Conservation (phyloP, 2,888 invertebrate genomes). For the Synanthedon vespiformis region DNA sequence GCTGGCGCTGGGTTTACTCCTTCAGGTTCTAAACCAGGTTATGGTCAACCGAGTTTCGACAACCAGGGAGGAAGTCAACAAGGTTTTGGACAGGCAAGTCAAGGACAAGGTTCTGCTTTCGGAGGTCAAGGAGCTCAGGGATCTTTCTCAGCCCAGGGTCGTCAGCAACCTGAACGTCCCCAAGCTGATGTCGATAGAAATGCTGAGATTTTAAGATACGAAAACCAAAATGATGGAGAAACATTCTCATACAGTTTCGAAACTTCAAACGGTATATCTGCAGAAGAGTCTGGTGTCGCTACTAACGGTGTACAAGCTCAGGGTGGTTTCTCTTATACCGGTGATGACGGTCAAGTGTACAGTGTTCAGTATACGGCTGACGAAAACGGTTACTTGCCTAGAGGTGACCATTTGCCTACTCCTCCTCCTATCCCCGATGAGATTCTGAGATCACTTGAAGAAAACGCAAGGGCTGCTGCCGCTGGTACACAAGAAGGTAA, state of each 20-base stretch:
- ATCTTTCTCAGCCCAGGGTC: constrained; percentile 13
- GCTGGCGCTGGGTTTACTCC: not conserved
- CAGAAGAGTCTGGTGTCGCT: constrained; percentile 56
- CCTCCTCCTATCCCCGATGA: constrained; percentile 59
- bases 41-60: constrained; percentile 4
- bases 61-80: constrained; percentile 3
- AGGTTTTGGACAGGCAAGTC: constrained; percentile 5
- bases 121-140: constrained; percentile 10
- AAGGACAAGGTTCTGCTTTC: constrained; percentile 4
- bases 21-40: constrained; percentile 3
- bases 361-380: constrained; percentile 57
- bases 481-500: constrained; percentile 60
- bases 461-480: constrained; percentile 54
- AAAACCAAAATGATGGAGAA: constrained; percentile 53
- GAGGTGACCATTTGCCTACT: constrained; percentile 56
- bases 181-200: constrained; percentile 45
- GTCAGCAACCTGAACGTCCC: constrained; percentile 36
- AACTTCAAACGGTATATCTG: constrained; percentile 58
- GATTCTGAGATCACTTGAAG: constrained; percentile 52
- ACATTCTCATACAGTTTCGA: constrained; percentile 52
- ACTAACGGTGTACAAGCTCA: constrained; percentile 57
- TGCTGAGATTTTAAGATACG: constrained; percentile 48
- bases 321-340: constrained; percentile 52
- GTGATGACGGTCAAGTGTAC: constrained; percentile 54
- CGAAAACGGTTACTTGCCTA: constrained; percentile 54